Base-by-base conservation (phyloP, 2,797 vertebrate species). In the Arctocebus calabarensis region DNA sequence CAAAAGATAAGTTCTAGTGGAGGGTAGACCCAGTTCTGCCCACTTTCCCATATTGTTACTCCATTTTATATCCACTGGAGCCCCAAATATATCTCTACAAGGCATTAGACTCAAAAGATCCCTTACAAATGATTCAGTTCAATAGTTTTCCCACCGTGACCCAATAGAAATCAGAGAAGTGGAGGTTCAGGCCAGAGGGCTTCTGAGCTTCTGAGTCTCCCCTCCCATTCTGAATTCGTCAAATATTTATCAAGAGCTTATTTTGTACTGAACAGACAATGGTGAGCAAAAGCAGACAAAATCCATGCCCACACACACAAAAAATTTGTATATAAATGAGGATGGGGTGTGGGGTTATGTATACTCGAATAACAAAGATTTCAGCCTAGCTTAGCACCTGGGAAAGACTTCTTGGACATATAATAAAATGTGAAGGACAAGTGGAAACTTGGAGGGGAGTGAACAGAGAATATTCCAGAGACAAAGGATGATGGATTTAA, bases 41-140 rank as follows among this genome's bases (percentile, higher is more conserved):
- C 12, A 6, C 3, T 8, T 27, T 0, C 4, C 22, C 37, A 52
- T 17, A 7, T 27, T 40, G 37, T 71, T 17, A 2, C 13, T 83
- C 48, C 23, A 0, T n/a, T 29, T 59, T 3, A 3, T 2, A 5
- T 1, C 8, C 40, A 11, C 2, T 2, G 0, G 7, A 10, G 4
- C 78, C 32, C 2, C 17, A 74, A 25, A 17, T n/a, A 4, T 4
- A 57, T 3, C 20, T 43, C 17, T 64, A 12, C 1, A 68, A 32
- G 37, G 13, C 48, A 3, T 61, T 0, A 23, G 52, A n/a, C 37
- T 37, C n/a, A 48, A 13, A 55, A 64, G 27, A 23, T 4, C 8
- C 91, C 40, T 52, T 40, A 17, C 14, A 91, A 29, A 57, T 57
- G 70, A 77, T 40, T 78, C 9, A 2, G 10, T 57, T 37, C 10